Evolutionary conservation across 1,140 invertebrate species (phyloP).

Genomic region (Achatina immaculata): DNA sequence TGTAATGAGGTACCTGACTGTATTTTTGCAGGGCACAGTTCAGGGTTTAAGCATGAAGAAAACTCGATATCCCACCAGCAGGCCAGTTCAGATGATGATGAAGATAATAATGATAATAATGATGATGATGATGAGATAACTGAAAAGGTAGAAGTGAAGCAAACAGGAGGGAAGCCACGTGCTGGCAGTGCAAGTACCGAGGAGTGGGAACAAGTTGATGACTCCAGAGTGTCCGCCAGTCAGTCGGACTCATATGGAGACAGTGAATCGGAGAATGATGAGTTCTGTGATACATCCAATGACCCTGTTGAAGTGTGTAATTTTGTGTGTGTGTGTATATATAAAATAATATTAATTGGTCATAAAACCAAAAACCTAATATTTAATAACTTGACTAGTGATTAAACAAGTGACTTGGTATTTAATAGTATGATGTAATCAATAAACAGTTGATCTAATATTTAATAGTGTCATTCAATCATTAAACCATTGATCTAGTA

Average conservation of each 20-base stretch:
- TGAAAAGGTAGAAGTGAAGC: not conserved
- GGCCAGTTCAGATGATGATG: not conserved
- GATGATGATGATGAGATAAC: constrained; percentile 13
- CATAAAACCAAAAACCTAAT: too few relatives aligned
- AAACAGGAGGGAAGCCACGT: not conserved
- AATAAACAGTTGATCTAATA: too few relatives aligned
- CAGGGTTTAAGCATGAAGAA: not conserved
- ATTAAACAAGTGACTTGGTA: too few relatives aligned
- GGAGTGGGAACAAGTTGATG: constrained; percentile 12
- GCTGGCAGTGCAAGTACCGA: not conserved
- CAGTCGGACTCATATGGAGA: constrained; percentile 37
- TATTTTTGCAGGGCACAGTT: not conserved
- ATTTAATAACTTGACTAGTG: too few relatives aligned
- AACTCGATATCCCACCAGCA: not conserved
- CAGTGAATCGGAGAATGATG: constrained; percentile 69
- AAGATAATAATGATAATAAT: not conserved
- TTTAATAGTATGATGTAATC: too few relatives aligned
- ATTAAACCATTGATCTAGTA: too few relatives aligned
- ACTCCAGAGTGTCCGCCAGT: not conserved
- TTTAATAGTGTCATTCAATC: too few relatives aligned
- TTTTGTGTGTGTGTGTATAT: not conserved
- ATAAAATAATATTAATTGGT: not conserved
- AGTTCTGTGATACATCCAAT: constrained; percentile 71
- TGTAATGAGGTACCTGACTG: too few relatives aligned
- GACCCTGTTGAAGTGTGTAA: constrained; percentile 49